Base-by-base conservation (phyloP, 2,888 invertebrate genomes). In the Sericinus montela region DNA sequence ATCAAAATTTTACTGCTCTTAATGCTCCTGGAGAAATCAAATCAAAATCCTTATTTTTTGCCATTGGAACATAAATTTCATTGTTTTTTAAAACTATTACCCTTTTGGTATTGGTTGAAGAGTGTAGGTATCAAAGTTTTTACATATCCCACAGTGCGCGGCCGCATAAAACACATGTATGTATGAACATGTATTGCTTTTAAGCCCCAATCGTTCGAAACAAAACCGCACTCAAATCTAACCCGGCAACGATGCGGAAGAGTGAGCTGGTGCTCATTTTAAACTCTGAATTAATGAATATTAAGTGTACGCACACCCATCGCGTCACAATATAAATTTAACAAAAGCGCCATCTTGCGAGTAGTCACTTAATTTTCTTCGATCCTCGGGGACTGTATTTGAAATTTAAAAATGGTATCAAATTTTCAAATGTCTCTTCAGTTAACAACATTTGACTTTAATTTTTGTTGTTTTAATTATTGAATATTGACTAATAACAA, bases 241-340 rank as follows among this genome's bases (percentile, higher is more conserved):
- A 54, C 52, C 52, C 57, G 54, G 51, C 61, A 75, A 23, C 72
- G 69, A 63, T 65, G 68, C 69, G 75, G 77, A 83, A 82, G 68
- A 72, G 54, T 65, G 73, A 63, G 38, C 63, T 28, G 34, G 60
- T 59, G 62, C 65, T 62, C 67, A 66, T 67, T 68, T 64, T 63
- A 67, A 63, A 60, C 58, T 62, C 65, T 56, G 67, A 74, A 79
- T 76, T 80, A 81, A 85, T 87, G 84, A 84, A 83, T 82, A 83
- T 79, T 81, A 81, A 83, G 76, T 75, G 73, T 69, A 70, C 59
- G 65, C 68, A 69, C 66, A 71, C 60, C 32, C 52, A 58, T 51
- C 60, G 53, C 37, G 41, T 40, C 45, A 36, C 50, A 44, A 46
- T 45, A 45, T 51, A 51, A 41, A 51, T 51, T 45, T 56, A 59